Conservation (phyloP, 2,888 invertebrate species). For the Carabus problematicus region DNA sequence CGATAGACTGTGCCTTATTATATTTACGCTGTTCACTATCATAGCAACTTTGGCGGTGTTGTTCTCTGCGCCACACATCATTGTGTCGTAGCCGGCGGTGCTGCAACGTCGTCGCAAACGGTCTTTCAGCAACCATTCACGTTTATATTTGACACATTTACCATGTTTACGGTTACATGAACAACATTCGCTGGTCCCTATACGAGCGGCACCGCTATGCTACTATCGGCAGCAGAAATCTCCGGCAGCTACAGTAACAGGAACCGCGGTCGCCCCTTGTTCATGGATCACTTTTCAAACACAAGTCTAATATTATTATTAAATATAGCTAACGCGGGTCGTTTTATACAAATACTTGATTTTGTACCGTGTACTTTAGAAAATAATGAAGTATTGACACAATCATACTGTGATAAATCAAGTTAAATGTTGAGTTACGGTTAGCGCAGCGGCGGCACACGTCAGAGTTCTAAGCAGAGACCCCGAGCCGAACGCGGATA, state of each 20-base stretch:
- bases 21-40: constrained; percentile 98
- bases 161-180: constrained; percentile 32
- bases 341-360: constrained; percentile 55
- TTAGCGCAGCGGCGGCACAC: constrained; percentile 48
- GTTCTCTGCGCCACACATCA: constrained; percentile 95
- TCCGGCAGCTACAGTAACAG: constrained; percentile 2
- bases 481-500: constrained; percentile 60
- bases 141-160: constrained; percentile 28
- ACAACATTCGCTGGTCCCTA: constrained; percentile 28
- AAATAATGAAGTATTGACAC: constrained; percentile 54
- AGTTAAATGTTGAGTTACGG: constrained; percentile 73
- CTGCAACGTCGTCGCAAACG: constrained; percentile 26
- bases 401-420: constrained; percentile 73
- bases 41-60: constrained; percentile 96
- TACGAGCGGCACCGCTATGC: constrained; percentile 27
- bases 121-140: constrained; percentile 37
- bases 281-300: constrained; percentile 34
- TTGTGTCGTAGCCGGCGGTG: constrained; percentile 77
- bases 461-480: constrained; percentile 58
- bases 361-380: constrained; percentile 58
- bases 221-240: constrained; percentile 10
- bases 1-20: constrained; percentile 99
- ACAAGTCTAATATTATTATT: constrained; percentile 39
- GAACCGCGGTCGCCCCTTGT: constrained; percentile 18
- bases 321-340: constrained; percentile 48